Base-by-base conservation (phyloP, 2,888 invertebrate species). In the Epinotia demarniana region DNA sequence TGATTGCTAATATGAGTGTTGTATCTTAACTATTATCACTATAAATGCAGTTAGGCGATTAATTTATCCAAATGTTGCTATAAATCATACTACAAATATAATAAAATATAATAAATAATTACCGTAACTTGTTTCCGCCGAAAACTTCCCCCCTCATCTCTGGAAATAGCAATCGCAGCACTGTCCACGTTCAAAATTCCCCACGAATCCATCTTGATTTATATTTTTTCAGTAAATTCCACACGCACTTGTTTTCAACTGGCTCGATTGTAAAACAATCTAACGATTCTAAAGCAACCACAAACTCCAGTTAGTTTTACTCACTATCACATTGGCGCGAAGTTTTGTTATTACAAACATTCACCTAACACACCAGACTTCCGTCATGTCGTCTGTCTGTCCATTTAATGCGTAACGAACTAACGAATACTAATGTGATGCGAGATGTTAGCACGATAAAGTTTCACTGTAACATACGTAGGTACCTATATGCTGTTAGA, bases 171-270 rank as follows among this genome's bases (percentile, higher is more conserved):
- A 78, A 96, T 95, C 66, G 95, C 93, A 62, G 95, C 95, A 75
- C 95, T 94, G 83, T 96, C 95, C 81, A 95, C 95, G 81, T 95
- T 95, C 85, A 97, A 89, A 81, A 95, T 96, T 77, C 96, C 96
- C 96, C 96, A 96, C 81, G 95, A 96, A 94, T 96, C 96, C 96
- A 97, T 96, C 77, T 80, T 84, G 63, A 53, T 39, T 63, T 64
- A 63, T 69, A 49, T 53, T 18, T 49, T 60, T 66, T 60, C 61
- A n/a, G 19, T 33, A 33, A 70, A 39, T 64, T 43, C 27, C 43
- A 18, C 58, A 64, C 63, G 12, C 74, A 75, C 70, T 75, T 57
- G 46, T 49, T 49, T 58, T 60, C 74, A 75, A 70, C 64, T 58
- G 63, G 57, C 13, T 23, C 33, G 39, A 23, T 11, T 64, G 69